phyloP scores from a whole-genome alignment of 2,888 invertebrate species.

The Dioctria rufipes region DNA sequence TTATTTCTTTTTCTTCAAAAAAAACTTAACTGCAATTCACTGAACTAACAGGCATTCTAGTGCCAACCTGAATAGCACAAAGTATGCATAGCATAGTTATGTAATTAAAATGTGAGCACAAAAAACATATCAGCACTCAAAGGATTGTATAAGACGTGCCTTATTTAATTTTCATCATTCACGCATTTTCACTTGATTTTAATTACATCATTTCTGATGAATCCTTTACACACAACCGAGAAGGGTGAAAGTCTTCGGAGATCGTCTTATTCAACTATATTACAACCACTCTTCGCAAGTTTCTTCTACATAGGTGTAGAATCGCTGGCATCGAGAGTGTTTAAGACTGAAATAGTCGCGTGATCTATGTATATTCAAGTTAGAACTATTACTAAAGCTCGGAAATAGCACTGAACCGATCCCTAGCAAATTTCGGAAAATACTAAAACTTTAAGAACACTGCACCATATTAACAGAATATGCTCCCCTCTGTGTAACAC shows the following conservation, averaged over 20 bases:
- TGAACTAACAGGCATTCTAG: background rate
- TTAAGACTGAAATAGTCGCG: background rate
- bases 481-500: background rate
- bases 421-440: slow-evolving; percentile 53
- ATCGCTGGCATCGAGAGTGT: slow-evolving; percentile 4
- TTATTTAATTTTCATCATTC: background rate
- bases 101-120: slow-evolving; percentile 28
- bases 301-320: background rate
- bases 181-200: slow-evolving; percentile 14
- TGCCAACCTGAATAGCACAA: background rate
- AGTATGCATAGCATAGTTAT: slow-evolving; percentile 34
- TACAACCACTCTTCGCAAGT: background rate
- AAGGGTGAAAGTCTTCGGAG: background rate
- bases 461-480: slow-evolving; percentile 48
- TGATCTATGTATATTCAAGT: background rate
- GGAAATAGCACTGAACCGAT: slow-evolving; percentile 38
- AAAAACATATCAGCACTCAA: background rate
- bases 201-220: slow-evolving; percentile 23
- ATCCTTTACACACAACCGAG: background rate
- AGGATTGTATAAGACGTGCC: background rate
- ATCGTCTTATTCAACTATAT: background rate
- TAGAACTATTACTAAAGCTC: background rate
- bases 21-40: slow-evolving; percentile 19
- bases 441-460: slow-evolving; percentile 52
- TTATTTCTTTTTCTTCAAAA: background rate